These are phyloP conservation scores for Eumacrocentrus americanus DNA, from an alignment of 2,888 invertebrate species.

Conservation along the genomic window DNA sequence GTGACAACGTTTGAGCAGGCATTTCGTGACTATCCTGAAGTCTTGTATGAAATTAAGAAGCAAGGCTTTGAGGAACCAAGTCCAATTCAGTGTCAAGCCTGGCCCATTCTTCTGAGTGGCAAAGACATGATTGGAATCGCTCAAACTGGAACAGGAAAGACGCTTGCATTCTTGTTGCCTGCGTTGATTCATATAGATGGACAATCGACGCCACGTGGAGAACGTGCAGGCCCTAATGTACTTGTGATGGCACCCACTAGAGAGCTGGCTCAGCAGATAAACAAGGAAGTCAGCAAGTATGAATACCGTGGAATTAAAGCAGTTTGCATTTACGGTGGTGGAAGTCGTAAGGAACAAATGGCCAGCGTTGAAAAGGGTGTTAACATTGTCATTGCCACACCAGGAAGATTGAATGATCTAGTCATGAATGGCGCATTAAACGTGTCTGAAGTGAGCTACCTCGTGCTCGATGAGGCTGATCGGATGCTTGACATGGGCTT, in stretches of 20 bases:
- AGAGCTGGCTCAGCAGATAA: slow-evolving; percentile 91
- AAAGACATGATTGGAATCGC: slow-evolving; percentile 96
- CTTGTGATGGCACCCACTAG: slow-evolving; percentile 91
- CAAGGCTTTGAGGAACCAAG: slow-evolving; percentile 83
- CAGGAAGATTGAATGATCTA: slow-evolving; percentile 92
- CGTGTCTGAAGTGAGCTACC: slow-evolving; percentile 80
- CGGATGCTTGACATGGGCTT: slow-evolving; percentile 89
- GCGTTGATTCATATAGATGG: slow-evolving; percentile 92
- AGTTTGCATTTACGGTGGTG: slow-evolving; percentile 93
- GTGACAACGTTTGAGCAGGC: slow-evolving; percentile 79
- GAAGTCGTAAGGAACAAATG: slow-evolving; percentile 80
- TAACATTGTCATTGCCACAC: slow-evolving; percentile 94
- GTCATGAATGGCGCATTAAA: slow-evolving; percentile 72
- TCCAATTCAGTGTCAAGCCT: slow-evolving; percentile 92
- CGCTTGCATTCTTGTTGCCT: slow-evolving; percentile 90
- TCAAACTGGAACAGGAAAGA: slow-evolving; percentile 93
- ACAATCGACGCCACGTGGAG: slow-evolving; percentile 74
- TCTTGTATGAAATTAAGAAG: slow-evolving; percentile 79
- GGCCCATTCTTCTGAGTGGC: slow-evolving; percentile 91
- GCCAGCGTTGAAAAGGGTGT: slow-evolving; percentile 77
- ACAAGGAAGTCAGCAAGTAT: slow-evolving; percentile 89
- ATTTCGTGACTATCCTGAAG: slow-evolving; percentile 76
- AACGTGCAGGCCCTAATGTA: slow-evolving; percentile 83
- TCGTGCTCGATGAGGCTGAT: slow-evolving; percentile 92
- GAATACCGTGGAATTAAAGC: slow-evolving; percentile 85